phyloP scores from a whole-genome alignment of 2,113 vertebrate genomes.

The Mesoclemmys tuberculata region DNA sequence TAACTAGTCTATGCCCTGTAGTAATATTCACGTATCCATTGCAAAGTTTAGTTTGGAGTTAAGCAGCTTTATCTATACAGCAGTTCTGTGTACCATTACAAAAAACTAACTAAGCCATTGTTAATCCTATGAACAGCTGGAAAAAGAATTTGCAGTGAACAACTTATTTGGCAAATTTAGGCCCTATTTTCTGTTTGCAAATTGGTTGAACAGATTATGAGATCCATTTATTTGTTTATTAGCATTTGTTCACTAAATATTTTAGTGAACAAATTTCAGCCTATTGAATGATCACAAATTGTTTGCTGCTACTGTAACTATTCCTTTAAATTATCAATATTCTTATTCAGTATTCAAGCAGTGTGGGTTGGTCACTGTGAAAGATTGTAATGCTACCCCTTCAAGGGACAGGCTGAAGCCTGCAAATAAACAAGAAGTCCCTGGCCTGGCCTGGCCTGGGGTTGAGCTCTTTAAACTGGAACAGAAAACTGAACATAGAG shows the following conservation, averaged over 20 bases:
- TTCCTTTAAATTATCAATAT: background rate
- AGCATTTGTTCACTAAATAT: conserved; percentile 13
- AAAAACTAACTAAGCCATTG: background rate
- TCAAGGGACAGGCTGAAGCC: background rate
- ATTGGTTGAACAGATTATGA: background rate
- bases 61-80: background rate
- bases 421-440: background rate
- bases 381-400: background rate
- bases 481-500: background rate
- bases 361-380: background rate
- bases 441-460: too few relatives aligned
- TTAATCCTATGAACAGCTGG: conserved; percentile 5
- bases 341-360: background rate
- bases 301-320: background rate
- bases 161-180: background rate
- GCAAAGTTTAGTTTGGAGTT: background rate
- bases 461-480: background rate
- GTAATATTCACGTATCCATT: background rate
- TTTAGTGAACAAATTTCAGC: background rate
- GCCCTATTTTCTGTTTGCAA: background rate
- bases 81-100: background rate
- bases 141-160: conserved; percentile 12
- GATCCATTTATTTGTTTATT: conserved; percentile 4
- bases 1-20: background rate
- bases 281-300: background rate